Percentiles rank a stretch among this genome's conserved stretches.
phyloP scores from a whole-genome alignment of 1,140 invertebrate species.

The Aphaenogaster floridana region DNA sequence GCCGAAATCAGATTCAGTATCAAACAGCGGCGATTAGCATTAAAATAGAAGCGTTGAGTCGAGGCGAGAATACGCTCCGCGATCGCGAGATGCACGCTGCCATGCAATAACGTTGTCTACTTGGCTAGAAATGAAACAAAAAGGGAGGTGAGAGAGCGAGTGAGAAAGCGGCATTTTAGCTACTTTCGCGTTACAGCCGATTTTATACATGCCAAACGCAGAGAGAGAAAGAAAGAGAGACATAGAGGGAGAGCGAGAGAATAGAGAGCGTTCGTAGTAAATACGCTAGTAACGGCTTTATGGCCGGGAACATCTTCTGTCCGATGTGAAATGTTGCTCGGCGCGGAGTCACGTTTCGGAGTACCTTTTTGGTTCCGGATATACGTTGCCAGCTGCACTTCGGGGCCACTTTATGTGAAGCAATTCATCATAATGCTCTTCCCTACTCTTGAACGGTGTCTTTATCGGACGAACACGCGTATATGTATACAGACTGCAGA shows the following conservation, averaged over 20 bases:
- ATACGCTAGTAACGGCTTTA: slow-evolving; percentile 61
- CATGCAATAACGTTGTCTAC: slow-evolving; percentile 31
- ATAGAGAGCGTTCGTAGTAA: slow-evolving; percentile 34
- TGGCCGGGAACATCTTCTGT: slow-evolving; percentile 50
- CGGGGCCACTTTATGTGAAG: slow-evolving; percentile 34
- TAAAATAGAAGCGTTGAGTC: slow-evolving; percentile 33
- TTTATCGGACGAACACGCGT: slow-evolving; percentile 37
- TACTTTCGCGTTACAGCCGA: slow-evolving; percentile 25
- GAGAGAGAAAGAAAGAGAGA: neutral
- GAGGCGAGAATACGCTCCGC: slow-evolving; percentile 17
- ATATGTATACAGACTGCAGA: slow-evolving; percentile 34
- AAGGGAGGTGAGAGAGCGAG: neutral
- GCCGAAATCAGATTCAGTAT: slow-evolving; percentile 2
- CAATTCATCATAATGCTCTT: slow-evolving; percentile 55
- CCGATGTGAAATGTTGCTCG: slow-evolving; percentile 48
- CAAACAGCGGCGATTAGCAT: slow-evolving; percentile 46
- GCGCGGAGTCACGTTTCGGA: slow-evolving; percentile 53
- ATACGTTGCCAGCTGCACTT: slow-evolving; percentile 53
- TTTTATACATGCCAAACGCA: slow-evolving; percentile 37
- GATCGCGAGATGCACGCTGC: neutral
- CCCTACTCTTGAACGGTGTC: slow-evolving; percentile 17
- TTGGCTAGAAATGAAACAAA: slow-evolving; percentile 37
- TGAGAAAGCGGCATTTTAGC: neutral
- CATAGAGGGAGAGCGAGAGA: neutral
- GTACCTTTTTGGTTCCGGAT: slow-evolving; percentile 50